Percentiles rank a stretch among this genome's conserved stretches.
Conservation (phyloP, 2,888 invertebrate genomes). For the Cosmopolites sordidus region DNA sequence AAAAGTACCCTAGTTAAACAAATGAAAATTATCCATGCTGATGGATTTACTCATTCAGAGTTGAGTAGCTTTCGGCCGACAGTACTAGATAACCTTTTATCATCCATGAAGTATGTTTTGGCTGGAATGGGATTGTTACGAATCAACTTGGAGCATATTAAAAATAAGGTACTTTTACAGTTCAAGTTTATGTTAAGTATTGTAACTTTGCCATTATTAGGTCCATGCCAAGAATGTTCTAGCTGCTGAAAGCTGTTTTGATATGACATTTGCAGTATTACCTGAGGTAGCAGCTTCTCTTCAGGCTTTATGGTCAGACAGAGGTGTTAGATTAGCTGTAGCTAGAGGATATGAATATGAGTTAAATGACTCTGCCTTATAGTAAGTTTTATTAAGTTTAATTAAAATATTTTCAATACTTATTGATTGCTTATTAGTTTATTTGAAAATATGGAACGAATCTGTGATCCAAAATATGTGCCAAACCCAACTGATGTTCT, state of each 20-base stretch:
- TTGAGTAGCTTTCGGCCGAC: slow-evolving; percentile 60
- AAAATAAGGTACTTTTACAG: slow-evolving; percentile 50
- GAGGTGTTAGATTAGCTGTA: slow-evolving; percentile 59
- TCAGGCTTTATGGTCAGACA: slow-evolving; percentile 59
- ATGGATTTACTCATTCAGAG: slow-evolving; percentile 60
- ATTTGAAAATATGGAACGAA: slow-evolving; percentile 64
- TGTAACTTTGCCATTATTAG: too few relatives aligned
- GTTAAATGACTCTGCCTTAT: slow-evolving; percentile 62
- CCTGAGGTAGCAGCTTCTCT: slow-evolving; percentile 53
- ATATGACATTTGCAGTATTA: slow-evolving; percentile 54
- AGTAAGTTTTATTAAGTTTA: slow-evolving; percentile 48
- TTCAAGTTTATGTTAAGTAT: too few relatives aligned
- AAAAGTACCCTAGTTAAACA: slow-evolving; percentile 66
- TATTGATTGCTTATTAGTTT: slow-evolving; percentile 49
- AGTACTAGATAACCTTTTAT: slow-evolving; percentile 60
- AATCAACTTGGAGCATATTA: slow-evolving; percentile 58
- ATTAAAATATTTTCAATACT: slow-evolving; percentile 2
- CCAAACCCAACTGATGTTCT: slow-evolving; percentile 62
- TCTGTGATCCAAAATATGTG: slow-evolving; percentile 59
- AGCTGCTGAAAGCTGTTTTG: slow-evolving; percentile 53
- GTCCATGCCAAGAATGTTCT: slow-evolving; percentile 53
- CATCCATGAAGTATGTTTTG: slow-evolving; percentile 65
- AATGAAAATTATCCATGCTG: slow-evolving; percentile 67
- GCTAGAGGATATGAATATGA: slow-evolving; percentile 65
- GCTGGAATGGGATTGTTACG: slow-evolving; percentile 62